phyloP scores from a whole-genome alignment of 2,113 vertebrate genomes.

The Philantomba maxwellii region DNA sequence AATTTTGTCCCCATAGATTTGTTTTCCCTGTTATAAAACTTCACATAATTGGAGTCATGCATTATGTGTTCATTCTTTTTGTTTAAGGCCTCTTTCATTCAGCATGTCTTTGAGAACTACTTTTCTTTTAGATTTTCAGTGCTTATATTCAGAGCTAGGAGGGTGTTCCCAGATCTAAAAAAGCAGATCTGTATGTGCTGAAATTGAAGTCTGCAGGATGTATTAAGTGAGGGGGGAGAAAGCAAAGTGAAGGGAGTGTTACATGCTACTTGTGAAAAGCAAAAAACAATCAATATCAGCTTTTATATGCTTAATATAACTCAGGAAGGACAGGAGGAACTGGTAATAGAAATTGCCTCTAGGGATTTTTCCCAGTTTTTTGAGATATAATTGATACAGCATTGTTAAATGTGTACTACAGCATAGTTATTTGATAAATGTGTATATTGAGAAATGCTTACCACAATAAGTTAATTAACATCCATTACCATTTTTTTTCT shows the following conservation, averaged over 20 bases:
- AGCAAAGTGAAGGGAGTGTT: background rate
- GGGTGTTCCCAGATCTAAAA: background rate
- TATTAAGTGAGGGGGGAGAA: background rate
- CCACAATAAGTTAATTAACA: background rate
- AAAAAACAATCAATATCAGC: background rate
- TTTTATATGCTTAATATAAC: background rate
- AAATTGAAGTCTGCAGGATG: background rate
- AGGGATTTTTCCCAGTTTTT: background rate
- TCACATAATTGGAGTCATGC: background rate
- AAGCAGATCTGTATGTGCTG: background rate
- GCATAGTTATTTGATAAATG: background rate
- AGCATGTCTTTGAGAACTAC: background rate
- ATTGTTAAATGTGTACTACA: background rate
- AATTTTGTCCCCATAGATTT: background rate
- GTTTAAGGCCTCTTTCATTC: background rate
- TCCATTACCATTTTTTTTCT: background rate
- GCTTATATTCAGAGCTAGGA: background rate
- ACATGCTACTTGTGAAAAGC: background rate
- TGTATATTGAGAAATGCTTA: background rate
- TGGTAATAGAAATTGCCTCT: background rate
- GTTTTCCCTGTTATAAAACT: background rate
- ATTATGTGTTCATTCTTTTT: background rate
- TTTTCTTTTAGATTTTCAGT: background rate
- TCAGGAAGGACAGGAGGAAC: background rate
- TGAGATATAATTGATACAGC: background rate